These are phyloP conservation scores for Thamnophis elegans DNA, from an alignment of 2,797 vertebrate species.

Conservation along the genomic window DNA sequence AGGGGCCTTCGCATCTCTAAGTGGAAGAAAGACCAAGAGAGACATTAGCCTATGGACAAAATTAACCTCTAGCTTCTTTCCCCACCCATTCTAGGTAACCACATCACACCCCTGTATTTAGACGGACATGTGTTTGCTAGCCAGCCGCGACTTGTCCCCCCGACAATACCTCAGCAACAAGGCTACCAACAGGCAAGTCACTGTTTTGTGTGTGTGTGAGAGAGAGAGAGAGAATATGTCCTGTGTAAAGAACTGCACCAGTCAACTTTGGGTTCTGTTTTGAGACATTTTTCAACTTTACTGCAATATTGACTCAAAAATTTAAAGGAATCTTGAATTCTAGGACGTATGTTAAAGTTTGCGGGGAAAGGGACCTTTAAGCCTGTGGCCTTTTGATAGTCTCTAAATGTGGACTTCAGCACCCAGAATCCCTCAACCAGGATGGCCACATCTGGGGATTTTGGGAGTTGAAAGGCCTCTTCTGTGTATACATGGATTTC, in stretches of 20 bases:
- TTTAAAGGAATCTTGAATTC: neutral
- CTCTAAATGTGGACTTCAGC: neutral
- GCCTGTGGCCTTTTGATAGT: neutral
- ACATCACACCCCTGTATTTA: constrained; percentile 93
- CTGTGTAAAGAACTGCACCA: neutral
- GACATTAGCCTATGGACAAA: neutral
- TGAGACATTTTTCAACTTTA: neutral
- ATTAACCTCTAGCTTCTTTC: neutral
- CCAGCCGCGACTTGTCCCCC: constrained; percentile 93
- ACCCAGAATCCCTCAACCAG: neutral
- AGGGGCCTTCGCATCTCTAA: neutral
- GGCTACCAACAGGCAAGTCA: constrained; percentile 90
- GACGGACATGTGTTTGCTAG: constrained; percentile 95
- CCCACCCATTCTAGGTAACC: constrained; percentile 79
- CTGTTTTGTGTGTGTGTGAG: neutral
- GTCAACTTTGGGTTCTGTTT: neutral
- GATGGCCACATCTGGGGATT: neutral
- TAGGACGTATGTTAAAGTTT: too few relatives aligned
- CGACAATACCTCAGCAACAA: constrained; percentile 94
- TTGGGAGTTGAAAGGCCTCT: neutral
- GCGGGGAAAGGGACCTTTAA: neutral
- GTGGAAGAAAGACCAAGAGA: neutral
- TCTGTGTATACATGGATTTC: neutral
- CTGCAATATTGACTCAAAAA: neutral
- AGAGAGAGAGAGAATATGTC: neutral